phyloP scores from a whole-genome alignment of 2,888 invertebrate species.

The Suillia variegata region DNA sequence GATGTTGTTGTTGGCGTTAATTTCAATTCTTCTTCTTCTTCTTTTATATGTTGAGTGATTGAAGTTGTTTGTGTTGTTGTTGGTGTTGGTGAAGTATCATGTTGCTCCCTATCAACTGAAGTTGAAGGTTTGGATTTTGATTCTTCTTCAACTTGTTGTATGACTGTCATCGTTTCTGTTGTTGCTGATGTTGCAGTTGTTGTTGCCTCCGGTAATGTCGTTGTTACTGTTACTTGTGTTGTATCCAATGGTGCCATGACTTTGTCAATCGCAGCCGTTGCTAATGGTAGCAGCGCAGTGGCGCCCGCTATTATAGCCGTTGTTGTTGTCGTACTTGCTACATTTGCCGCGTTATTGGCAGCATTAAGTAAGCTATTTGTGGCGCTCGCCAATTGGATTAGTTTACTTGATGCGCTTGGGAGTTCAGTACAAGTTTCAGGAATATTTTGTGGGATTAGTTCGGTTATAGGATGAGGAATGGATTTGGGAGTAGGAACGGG shows the following conservation, averaged over 20 bases:
- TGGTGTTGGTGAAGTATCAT: constrained; percentile 6
- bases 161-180: constrained; percentile 27
- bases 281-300: constrained; percentile 42
- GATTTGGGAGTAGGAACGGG: constrained; percentile 22
- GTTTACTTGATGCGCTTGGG: constrained; percentile 50
- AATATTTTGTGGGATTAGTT: constrained; percentile 30
- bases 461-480: constrained; percentile 20
- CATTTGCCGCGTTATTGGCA: constrained; percentile 43
- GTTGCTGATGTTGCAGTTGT: constrained; percentile 10
- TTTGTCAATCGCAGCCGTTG: constrained; percentile 40
- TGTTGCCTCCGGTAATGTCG: constrained; percentile 6
- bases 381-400: constrained; percentile 56
- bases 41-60: constrained; percentile 3
- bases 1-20: no score
- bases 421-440: constrained; percentile 27
- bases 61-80: constrained; percentile 16
- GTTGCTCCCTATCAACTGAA: no score
- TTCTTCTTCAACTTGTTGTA: no score
- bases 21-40: no score
- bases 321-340: constrained; percentile 38
- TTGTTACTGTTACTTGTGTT: constrained; percentile 4
- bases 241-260: constrained; percentile 2
- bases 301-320: constrained; percentile 44
- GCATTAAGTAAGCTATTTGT: constrained; percentile 47
- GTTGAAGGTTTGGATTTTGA: no score